Evolutionary conservation across 2,113 vertebrate species (phyloP).

Genomic region (Pollimyrus isidori): DNA sequence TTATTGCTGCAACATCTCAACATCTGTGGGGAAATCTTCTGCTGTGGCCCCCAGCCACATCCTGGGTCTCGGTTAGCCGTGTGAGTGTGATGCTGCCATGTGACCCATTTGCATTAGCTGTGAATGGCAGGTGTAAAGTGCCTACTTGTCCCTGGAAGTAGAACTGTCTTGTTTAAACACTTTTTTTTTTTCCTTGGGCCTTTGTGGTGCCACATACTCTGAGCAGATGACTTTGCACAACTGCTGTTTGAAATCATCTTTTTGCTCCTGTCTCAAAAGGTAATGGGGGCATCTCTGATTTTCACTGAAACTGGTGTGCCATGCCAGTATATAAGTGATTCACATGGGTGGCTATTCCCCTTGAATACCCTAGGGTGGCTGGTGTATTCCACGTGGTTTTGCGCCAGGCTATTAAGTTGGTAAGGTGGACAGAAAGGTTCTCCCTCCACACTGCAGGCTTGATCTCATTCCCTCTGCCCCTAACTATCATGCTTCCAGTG

Average conservation of each 20-base stretch:
- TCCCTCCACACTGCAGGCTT: not conserved
- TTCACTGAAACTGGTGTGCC: not conserved
- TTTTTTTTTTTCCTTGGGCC: not conserved
- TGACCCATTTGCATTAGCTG: not conserved
- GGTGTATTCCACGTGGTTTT: not conserved
- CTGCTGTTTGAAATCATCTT: not conserved
- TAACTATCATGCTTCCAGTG: not conserved
- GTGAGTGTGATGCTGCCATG: not conserved
- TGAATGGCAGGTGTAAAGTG: not conserved
- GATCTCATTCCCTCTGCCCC: not conserved
- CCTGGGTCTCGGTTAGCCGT: not conserved
- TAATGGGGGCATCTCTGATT: not conserved
- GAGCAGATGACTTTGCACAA: not conserved
- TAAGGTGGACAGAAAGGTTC: not conserved
- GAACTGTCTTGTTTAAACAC: not conserved
- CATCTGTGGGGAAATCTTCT: not conserved
- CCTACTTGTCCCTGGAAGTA: not conserved
- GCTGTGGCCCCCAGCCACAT: not conserved
- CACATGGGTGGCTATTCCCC: not conserved
- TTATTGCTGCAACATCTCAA: not conserved
- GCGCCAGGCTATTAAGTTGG: not conserved
- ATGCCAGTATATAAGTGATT: not conserved
- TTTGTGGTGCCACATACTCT: not conserved
- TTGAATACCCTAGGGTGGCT: not conserved
- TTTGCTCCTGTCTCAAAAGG: not conserved